phyloP scores from a whole-genome alignment of 2,888 invertebrate species.

The Ectobius pallidus region DNA sequence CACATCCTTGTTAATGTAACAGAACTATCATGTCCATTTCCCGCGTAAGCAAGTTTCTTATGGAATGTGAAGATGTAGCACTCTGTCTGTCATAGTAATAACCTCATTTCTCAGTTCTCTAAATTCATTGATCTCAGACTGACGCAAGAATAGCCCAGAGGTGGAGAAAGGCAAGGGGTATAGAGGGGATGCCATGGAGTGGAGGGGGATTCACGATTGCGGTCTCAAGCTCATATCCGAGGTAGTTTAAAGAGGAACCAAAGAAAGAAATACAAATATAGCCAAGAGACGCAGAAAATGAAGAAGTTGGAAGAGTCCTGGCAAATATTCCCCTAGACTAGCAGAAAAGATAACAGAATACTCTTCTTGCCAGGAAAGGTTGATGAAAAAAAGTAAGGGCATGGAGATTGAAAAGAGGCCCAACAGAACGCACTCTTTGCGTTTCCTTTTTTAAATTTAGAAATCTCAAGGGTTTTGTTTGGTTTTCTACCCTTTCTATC shows the following conservation, averaged over 20 bases:
- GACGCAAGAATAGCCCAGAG: too few species aligned
- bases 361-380: not conserved
- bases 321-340: constrained; percentile 11
- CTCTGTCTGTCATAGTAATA: too few species aligned
- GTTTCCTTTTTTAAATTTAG: constrained; percentile 24
- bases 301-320: not conserved
- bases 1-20: too few species aligned
- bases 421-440: not conserved
- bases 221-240: not conserved
- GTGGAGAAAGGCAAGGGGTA: too few species aligned
- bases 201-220: not conserved
- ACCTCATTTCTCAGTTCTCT: too few species aligned
- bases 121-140: too few species aligned
- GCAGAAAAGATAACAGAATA: constrained; percentile 2
- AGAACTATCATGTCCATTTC: too few species aligned
- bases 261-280: constrained; percentile 6
- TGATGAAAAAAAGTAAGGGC: not conserved
- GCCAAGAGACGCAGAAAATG: constrained; percentile 1
- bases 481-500: constrained; percentile 26
- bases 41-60: too few species aligned
- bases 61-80: too few species aligned
- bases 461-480: constrained; percentile 38
- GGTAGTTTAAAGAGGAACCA: not conserved
- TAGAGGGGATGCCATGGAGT: too few species aligned
- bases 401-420: constrained; percentile 20